Percentiles rank a stretch among this genome's conserved stretches.
Evolutionary conservation across 2,797 vertebrate genomes (phyloP).

Genomic region (Phrynocephalus vlangalii): DNA sequence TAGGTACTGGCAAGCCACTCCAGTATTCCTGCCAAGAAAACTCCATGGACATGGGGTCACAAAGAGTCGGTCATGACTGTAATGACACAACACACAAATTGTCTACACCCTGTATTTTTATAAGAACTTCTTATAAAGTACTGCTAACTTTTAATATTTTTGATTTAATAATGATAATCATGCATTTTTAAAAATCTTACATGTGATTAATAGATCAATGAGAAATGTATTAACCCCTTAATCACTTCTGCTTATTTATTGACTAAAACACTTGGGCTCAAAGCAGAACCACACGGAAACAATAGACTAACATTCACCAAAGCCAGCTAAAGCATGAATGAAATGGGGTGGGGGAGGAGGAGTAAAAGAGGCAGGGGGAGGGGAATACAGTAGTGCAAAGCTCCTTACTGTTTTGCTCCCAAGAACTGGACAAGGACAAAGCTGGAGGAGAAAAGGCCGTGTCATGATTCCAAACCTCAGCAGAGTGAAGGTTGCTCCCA

Average conservation of each 20-base stretch:
- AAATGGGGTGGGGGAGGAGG: not conserved
- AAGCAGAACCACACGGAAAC: not conserved
- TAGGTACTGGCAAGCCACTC: too few relatives aligned
- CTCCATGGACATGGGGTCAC: too few relatives aligned
- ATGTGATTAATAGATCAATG: not conserved
- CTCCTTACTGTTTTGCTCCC: conserved; percentile 27
- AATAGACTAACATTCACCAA: not conserved
- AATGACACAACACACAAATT: too few relatives aligned
- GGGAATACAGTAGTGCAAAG: not conserved
- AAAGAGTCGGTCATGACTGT: too few relatives aligned
- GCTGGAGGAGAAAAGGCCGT: conserved; percentile 33
- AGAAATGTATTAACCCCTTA: too few relatives aligned
- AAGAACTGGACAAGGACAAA: conserved; percentile 31
- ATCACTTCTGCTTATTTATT: not conserved
- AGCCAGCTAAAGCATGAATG: not conserved
- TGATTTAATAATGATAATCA: too few relatives aligned
- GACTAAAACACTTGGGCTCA: not conserved
- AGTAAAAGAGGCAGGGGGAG: not conserved
- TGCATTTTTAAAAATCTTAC: too few relatives aligned
- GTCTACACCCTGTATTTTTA: not conserved
- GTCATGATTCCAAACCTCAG: conserved; percentile 33
- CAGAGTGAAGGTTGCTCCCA: conserved; percentile 50
- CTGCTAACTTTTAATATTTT: not conserved
- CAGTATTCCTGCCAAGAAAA: too few relatives aligned
- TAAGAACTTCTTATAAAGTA: not conserved